Evolutionary conservation across 2,113 vertebrate genomes (phyloP).

Genomic region (Entelurus aequoreus): DNA sequence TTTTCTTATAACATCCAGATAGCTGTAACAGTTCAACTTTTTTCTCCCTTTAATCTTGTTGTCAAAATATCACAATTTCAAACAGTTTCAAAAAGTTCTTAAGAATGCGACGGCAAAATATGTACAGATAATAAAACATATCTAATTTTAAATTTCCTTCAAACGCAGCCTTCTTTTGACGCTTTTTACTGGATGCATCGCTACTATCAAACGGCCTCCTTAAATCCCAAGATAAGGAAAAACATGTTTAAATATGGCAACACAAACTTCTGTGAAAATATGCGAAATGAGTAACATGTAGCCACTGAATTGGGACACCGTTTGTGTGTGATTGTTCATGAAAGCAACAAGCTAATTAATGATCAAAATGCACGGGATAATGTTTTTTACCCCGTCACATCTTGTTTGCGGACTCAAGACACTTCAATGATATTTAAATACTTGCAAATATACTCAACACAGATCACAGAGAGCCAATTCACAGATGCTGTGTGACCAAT

Average conservation of each 20-base stretch:
- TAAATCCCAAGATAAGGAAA: too few species aligned
- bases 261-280: too few species aligned
- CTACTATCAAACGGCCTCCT: too few species aligned
- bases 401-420: constrained; percentile 20
- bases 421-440: constrained; percentile 47
- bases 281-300: neutral
- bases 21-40: neutral
- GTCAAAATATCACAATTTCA: neutral
- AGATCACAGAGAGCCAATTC: constrained; percentile 62
- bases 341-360: constrained; percentile 11
- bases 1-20: too few species aligned
- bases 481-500: constrained; percentile 55
- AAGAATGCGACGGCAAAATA: too few species aligned
- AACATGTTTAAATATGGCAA: too few species aligned
- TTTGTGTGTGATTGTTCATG: neutral
- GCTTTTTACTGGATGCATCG: too few species aligned
- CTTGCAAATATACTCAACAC: constrained; percentile 53
- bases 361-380: constrained; percentile 27
- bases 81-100: too few species aligned
- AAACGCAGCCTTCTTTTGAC: too few species aligned
- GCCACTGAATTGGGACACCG: neutral
- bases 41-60: neutral
- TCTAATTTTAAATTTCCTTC: too few species aligned
- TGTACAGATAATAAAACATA: too few species aligned
- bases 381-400: constrained; percentile 20